phyloP scores from a whole-genome alignment of 2,888 invertebrate genomes.

The Drosophila meridionalis region DNA sequence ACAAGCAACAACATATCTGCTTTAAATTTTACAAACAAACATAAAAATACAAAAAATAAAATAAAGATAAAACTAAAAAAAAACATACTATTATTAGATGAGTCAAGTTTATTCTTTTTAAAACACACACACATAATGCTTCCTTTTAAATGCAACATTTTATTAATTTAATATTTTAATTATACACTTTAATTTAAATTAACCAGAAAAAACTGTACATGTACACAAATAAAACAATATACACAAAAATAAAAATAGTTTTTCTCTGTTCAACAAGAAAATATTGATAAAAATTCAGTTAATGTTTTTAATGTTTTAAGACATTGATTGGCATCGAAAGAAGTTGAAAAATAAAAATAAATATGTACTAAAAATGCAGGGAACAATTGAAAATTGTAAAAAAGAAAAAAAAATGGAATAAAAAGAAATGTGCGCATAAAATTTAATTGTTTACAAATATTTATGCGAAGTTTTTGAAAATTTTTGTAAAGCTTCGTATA shows the following conservation, averaged over 20 bases:
- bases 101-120: constrained; percentile 67
- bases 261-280: constrained; percentile 16
- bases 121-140: constrained; percentile 67
- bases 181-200: constrained; percentile 62
- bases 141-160: constrained; percentile 80
- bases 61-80: constrained; percentile 5
- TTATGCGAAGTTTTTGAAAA: constrained; percentile 41
- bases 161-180: constrained; percentile 68
- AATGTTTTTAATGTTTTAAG: constrained; percentile 28
- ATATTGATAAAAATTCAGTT: neutral
- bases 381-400: constrained; percentile 81
- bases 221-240: constrained; percentile 69
- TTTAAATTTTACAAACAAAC: constrained; percentile 66
- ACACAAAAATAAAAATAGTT: constrained; percentile 48
- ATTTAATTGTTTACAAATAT: constrained; percentile 41
- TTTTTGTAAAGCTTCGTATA: constrained; percentile 31
- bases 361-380: constrained; percentile 75
- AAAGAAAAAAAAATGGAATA: constrained; percentile 29
- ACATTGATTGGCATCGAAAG: constrained; percentile 42
- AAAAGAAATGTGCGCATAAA: constrained; percentile 42
- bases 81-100: constrained; percentile 58
- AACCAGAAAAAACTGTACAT: constrained; percentile 62
- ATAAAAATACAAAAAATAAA: constrained; percentile 17
- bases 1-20: constrained; percentile 82
- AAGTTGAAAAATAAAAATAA: constrained; percentile 44